phyloP scores from a whole-genome alignment of 2,113 vertebrate species.

The Dinomys branickii region DNA sequence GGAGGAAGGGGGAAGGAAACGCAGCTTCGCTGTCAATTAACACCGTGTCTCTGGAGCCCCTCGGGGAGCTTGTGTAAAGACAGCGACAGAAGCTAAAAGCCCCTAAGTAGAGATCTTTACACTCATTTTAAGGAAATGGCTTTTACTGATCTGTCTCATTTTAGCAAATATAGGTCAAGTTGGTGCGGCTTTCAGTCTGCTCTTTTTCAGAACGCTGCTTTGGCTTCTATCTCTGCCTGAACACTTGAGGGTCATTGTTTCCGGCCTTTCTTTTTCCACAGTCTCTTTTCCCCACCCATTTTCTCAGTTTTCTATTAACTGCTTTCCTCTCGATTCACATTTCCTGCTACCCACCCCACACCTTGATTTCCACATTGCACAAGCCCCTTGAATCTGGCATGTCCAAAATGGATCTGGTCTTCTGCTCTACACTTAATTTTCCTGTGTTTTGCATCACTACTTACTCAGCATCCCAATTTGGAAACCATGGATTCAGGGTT shows the following conservation, averaged over 20 bases:
- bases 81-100: constrained; percentile 15
- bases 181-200: background rate
- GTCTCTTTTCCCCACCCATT: background rate
- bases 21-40: constrained; percentile 24
- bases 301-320: background rate
- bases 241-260: background rate
- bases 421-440: background rate
- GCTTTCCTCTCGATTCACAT: background rate
- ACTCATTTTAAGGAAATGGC: background rate
- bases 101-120: background rate
- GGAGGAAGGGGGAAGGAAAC: background rate
- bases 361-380: background rate
- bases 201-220: background rate
- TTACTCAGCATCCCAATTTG: background rate
- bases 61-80: background rate
- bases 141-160: background rate
- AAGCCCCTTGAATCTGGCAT: background rate
- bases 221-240: background rate
- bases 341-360: background rate
- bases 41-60: constrained; percentile 22
- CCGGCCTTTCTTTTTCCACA: background rate
- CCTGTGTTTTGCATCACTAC: background rate
- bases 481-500: background rate
- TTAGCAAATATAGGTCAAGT: background rate
- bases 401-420: background rate